Conservation (phyloP, 1,140 invertebrate species). For the Drosophila orena region DNA sequence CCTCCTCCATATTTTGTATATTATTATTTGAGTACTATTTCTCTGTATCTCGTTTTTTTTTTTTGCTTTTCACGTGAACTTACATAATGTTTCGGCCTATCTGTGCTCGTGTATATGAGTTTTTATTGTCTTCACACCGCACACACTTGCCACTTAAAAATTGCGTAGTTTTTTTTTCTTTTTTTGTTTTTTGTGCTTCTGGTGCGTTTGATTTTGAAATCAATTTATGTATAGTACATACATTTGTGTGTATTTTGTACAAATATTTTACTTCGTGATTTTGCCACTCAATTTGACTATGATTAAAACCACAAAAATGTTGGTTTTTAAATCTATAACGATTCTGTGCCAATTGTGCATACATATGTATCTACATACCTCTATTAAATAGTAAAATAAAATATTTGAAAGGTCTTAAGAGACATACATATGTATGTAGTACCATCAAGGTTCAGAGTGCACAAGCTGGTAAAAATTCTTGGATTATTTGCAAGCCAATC, state of each 20-base stretch:
- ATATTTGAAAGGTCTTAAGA: not conserved
- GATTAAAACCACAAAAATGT: too few species aligned
- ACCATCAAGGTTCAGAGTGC: not conserved
- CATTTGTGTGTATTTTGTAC: conserved; percentile 27
- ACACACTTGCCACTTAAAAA: conserved; percentile 17
- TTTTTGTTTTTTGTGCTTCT: too few species aligned
- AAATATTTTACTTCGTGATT: conserved; percentile 32
- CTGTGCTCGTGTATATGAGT: conserved; percentile 3
- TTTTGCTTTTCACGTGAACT: conserved; percentile 59
- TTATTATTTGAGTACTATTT: conserved; percentile 25
- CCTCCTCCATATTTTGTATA: conserved; percentile 12
- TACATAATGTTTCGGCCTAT: conserved; percentile 48
- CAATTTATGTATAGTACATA: conserved; percentile 27
- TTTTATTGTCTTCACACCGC: conserved; percentile 16
- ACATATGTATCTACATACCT: not conserved
- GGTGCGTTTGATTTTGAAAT: conserved; percentile 64
- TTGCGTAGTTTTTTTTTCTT: conserved; percentile 43
- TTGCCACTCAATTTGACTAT: conserved; percentile 52
- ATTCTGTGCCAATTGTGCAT: too few species aligned
- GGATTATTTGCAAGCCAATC: not conserved
- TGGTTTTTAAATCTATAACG: too few species aligned
- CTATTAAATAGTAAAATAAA: not conserved
- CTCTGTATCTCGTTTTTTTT: conserved; percentile 37
- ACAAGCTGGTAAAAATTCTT: conserved; percentile 10
- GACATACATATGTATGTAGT: not conserved